Evolutionary conservation across 1,140 invertebrate species (phyloP).

Genomic region (Ridgeia piscesae): DNA sequence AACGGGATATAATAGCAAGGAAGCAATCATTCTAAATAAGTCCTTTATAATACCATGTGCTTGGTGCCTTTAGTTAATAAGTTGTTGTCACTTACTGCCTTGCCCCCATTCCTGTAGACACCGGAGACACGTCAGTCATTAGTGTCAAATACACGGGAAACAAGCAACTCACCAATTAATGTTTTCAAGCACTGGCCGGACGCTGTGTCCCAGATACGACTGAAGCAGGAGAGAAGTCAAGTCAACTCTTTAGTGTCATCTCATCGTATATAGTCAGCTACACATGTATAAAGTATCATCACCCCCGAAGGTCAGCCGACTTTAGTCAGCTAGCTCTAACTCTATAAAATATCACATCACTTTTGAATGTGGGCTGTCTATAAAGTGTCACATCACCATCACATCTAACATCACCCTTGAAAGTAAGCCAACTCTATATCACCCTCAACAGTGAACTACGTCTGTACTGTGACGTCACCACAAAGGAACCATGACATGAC

Average conservation of each 20-base stretch:
- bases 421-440: neutral
- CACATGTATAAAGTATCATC: too few relatives aligned
- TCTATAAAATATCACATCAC: too few relatives aligned
- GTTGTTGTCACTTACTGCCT: too few relatives aligned
- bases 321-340: too few relatives aligned
- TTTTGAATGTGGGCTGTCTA: too few relatives aligned
- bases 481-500: neutral
- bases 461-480: neutral
- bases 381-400: too few relatives aligned
- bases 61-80: too few relatives aligned
- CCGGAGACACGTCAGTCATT: neutral
- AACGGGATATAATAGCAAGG: neutral
- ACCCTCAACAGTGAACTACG: neutral
- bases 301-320: too few relatives aligned
- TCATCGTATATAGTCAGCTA: too few relatives aligned
- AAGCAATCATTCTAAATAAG: neutral
- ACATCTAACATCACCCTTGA: neutral
- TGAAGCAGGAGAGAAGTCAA: slow-evolving; percentile 51
- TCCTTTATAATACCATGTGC: neutral
- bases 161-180: slow-evolving; percentile 52
- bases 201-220: slow-evolving; percentile 99
- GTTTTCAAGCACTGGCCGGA: slow-evolving; percentile 99
- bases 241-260: too few relatives aligned
- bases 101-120: neutral
- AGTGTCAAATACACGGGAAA: neutral